Evolutionary conservation across 2,797 vertebrate species (phyloP), one percentile per base, ranked within the genome.

Genomic region (Glossophaga mutica): DNA sequence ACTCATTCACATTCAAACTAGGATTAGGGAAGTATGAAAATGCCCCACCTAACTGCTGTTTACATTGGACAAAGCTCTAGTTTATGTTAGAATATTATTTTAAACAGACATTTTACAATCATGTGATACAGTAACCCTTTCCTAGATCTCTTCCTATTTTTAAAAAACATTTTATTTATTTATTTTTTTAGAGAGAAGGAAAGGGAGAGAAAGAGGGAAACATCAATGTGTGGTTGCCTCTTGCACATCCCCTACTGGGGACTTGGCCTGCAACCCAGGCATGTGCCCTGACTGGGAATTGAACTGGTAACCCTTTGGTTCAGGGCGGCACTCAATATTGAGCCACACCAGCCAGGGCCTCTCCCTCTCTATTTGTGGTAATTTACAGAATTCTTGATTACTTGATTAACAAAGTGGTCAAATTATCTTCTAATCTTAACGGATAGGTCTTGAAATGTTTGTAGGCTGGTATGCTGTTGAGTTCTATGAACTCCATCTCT

Each of bases 381-480:
- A 94, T 90, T 88, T 88, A 78, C 26, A 67, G 39, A 94, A 95
- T 96, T 96, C 34, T 94, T 87, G 62, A 89, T 90, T 42, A 48
- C 18, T n/a, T 1, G 0, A 34, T 87, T 87, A 91, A 42, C 79
- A 90, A 44, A 84, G 24, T 55, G 62, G 74, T 70, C 37, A 65
- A 74, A 4, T 87, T 93, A 24, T 34, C 22, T 92, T 93, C 32
- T 70, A 55, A 84, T 90, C 94, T 96, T 95, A 93, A 91, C 39
- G 8, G 42, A 26, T 55, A 46, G 67, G n/a, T 96, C 77, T 94
- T 83, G 71, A 96, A 96, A 96, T 95, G 68, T 14, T 74, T 95
- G 70, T 88, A 81, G 78, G 32, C 79, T 85, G 71, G 82, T 68
- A 15, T 39, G 48, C 18, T 18, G 22, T 22, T 92, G 44, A 34